Base-by-base conservation (phyloP, 1,140 invertebrate species). In the Lordiphosa clarofinis region DNA sequence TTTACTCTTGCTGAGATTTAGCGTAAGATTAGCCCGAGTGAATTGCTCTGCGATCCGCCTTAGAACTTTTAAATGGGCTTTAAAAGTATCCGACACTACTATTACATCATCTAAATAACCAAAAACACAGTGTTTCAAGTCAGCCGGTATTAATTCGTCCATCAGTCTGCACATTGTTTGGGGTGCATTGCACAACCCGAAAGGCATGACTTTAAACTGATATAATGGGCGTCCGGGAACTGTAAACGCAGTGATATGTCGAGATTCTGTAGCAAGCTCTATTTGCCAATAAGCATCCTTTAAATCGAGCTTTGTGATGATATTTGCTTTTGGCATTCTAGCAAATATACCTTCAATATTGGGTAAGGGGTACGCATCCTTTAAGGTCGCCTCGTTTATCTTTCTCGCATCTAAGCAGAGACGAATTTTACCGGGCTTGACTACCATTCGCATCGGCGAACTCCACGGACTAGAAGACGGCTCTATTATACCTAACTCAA, bases 1-100 rank as follows among this genome's bases (percentile, higher is more conserved):
- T n/a, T 53, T 21, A 28, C 15, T 38, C 21, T 54, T 54, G 4
- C 9, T 11, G 12, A 54, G n/a, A 35, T 54, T 54, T 54, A 43
- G 31, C 10, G 49, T 28, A 28, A 28, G 13, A 52, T 28, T 52
- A 9, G 35, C 37, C 1, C 9, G 7, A 1, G 15, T 28, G 5
- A 28, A 28, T 28, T 52, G 21, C 6, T 49, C 15, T 6, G n/a
- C 10, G 6, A 46, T 46, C 6, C 12, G 43, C 7, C 3, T 43
- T 5, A 43, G 24, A 28, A 6, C 24, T 28, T 28, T 6, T 7
- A 28, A 6, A 5, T 43, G 40, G n/a, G 43, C 19, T 5, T 46
- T 11, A 31, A 46, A 37, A n/a, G 36, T 37, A 37, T 37, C 36
- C 0, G 36, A 37, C 8, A 37, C 36, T 37, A 37, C 10, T 1